Percentiles rank a stretch among this genome's conserved stretches.
phyloP scores from a whole-genome alignment of 2,113 vertebrate genomes.

The Trochalopteron elliotii region DNA sequence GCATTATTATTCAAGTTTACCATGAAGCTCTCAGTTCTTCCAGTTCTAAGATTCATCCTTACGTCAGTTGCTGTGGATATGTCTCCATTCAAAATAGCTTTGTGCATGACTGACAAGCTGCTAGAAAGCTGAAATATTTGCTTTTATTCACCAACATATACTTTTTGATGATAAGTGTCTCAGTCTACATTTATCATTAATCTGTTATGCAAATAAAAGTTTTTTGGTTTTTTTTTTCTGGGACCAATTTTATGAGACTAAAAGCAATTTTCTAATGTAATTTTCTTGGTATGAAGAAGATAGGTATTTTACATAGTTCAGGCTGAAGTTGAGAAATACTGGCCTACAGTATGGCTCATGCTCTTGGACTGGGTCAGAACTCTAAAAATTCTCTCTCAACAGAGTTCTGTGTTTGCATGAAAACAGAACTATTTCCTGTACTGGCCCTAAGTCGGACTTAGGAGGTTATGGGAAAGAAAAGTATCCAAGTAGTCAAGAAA shows the following conservation, averaged over 20 bases:
- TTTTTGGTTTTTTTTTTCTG: not conserved
- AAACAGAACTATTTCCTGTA: not conserved
- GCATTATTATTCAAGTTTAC: not conserved
- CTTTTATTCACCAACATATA: not conserved
- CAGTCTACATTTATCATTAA: not conserved
- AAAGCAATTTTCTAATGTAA: not conserved
- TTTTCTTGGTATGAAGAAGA: not conserved
- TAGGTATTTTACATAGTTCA: not conserved
- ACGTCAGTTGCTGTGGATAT: not conserved
- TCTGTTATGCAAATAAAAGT: not conserved
- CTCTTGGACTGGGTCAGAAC: not conserved
- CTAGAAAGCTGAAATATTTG: not conserved
- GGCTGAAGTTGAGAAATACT: not conserved
- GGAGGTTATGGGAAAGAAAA: not conserved
- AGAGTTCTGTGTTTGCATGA: not conserved
- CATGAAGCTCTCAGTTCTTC: not conserved
- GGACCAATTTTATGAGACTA: not conserved
- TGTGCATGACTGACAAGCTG: not conserved
- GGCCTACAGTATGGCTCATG: not conserved
- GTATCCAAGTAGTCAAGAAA: not conserved
- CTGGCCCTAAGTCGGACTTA: not conserved
- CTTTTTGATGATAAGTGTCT: not conserved
- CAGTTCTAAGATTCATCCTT: not conserved
- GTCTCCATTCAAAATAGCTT: not conserved
- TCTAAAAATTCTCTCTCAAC: not conserved